These are phyloP conservation scores for Oreocharis arfaki DNA, from an alignment of 2,113 vertebrate species.

Conservation along the genomic window DNA sequence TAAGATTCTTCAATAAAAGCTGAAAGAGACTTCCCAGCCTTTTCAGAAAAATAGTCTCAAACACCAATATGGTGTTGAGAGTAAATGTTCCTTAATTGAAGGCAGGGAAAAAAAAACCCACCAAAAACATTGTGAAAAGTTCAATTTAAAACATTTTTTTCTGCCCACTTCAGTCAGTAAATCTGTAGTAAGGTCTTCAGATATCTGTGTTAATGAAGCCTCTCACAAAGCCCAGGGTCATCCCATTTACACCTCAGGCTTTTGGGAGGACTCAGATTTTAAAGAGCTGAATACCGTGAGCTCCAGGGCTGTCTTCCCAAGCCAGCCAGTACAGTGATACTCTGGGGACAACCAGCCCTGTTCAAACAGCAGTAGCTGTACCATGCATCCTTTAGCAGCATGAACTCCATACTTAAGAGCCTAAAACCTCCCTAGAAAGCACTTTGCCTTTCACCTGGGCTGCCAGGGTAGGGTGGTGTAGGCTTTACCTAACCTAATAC, in stretches of 20 bases:
- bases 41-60: neutral
- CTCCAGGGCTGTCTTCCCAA: neutral
- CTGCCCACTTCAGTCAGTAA: neutral
- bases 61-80: neutral
- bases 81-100: neutral
- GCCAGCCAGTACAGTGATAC: neutral
- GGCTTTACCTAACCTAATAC: neutral
- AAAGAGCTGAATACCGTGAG: neutral
- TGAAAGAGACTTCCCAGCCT: neutral
- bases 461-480: neutral
- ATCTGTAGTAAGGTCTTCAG: neutral
- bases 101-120: rapidly evolving
- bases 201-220: neutral
- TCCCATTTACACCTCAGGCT: neutral
- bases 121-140: neutral
- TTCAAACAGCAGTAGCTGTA: neutral
- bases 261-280: neutral
- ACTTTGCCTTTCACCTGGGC: neutral
- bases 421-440: neutral
- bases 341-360: neutral
- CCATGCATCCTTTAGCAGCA: neutral
- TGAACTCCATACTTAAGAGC: neutral
- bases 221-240: neutral
- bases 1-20: neutral
- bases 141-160: neutral